These are phyloP conservation scores for Vandiemenella viatica DNA, from an alignment of 2,888 invertebrate species.

Conservation along the genomic window DNA sequence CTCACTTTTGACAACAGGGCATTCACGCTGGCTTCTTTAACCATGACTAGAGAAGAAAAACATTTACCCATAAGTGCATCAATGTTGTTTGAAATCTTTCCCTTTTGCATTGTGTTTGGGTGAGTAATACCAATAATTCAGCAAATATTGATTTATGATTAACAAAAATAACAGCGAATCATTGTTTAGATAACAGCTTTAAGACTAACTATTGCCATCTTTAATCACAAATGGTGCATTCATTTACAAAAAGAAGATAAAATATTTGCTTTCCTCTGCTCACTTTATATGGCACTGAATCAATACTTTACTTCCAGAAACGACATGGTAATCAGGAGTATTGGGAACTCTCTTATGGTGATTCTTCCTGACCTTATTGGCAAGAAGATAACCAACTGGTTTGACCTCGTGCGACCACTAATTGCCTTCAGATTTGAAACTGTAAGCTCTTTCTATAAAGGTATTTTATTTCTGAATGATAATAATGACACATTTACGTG, in stretches of 20 bases:
- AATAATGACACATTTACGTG: background rate
- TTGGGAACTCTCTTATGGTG: constrained; percentile 80
- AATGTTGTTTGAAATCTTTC: constrained; percentile 90
- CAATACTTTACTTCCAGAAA: constrained; percentile 38
- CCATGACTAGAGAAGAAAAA: constrained; percentile 77
- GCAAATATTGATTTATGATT: background rate
- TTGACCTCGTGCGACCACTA: constrained; percentile 78
- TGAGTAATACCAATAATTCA: constrained; percentile 30
- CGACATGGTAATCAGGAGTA: constrained; percentile 76
- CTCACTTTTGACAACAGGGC: constrained; percentile 88
- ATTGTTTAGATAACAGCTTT: too few species aligned
- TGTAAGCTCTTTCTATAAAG: constrained; percentile 42
- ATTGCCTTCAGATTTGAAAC: constrained; percentile 90
- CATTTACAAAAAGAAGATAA: too few species aligned
- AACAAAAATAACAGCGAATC: background rate
- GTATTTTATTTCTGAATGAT: background rate
- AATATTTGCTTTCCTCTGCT: too few species aligned
- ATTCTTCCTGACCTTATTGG: constrained; percentile 76
- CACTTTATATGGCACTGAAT: too few species aligned
- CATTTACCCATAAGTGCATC: constrained; percentile 78
- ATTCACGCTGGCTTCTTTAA: constrained; percentile 65
- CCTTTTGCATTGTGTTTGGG: constrained; percentile 95
- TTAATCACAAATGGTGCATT: background rate
- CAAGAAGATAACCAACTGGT: constrained; percentile 81
- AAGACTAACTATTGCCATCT: too few species aligned